These are phyloP conservation scores for Rhodeus uyekii DNA, from an alignment of 2,797 vertebrate genomes.

Conservation along the genomic window DNA sequence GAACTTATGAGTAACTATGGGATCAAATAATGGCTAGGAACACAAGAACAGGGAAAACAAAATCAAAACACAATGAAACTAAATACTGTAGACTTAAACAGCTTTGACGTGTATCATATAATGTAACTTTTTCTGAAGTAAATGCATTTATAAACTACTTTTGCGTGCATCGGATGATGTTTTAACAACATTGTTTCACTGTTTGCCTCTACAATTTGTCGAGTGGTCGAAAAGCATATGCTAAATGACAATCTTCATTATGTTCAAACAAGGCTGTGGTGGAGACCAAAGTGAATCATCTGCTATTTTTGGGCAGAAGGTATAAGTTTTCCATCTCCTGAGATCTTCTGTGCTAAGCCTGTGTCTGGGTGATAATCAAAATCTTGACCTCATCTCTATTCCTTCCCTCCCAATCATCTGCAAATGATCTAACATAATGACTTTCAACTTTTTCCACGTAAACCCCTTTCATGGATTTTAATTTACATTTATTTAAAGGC, in stretches of 20 bases:
- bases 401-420: slow-evolving; percentile 29
- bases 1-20: neutral
- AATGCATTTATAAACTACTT: neutral
- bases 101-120: neutral
- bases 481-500: neutral
- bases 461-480: neutral
- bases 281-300: slow-evolving; percentile 29
- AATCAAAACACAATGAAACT: neutral
- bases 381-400: slow-evolving; percentile 61
- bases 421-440: slow-evolving; percentile 1
- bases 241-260: neutral
- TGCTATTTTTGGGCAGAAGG: slow-evolving; percentile 66
- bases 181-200: neutral
- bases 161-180: no score
- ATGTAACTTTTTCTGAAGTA: neutral
- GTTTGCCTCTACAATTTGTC: no score
- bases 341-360: slow-evolving; percentile 53
- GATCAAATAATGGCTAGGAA: neutral
- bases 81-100: neutral
- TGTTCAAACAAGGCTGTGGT: neutral
- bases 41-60: neutral
- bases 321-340: slow-evolving; percentile 52
- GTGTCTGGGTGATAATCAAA: slow-evolving; percentile 62
- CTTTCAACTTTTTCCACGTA: neutral
- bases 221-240: neutral